These are phyloP conservation scores for Anolis sagrei DNA, from an alignment of 2,113 vertebrate species.

Conservation along the genomic window DNA sequence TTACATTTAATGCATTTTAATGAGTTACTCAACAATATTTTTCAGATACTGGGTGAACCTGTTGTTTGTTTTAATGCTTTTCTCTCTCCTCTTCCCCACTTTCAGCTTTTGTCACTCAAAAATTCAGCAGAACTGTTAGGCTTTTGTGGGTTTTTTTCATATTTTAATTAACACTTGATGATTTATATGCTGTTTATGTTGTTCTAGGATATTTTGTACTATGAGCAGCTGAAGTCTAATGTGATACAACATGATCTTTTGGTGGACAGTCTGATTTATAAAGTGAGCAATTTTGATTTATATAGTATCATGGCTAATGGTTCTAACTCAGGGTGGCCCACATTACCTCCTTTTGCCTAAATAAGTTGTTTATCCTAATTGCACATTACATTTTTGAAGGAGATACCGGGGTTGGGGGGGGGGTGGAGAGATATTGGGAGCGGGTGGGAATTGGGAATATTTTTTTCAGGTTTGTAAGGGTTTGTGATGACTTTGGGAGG, in stretches of 20 bases:
- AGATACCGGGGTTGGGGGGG: too few species aligned
- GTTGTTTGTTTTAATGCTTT: background rate
- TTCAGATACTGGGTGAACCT: background rate
- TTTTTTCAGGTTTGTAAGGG: too few species aligned
- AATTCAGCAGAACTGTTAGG: background rate
- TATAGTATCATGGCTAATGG: background rate
- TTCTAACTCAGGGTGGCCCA: too few species aligned
- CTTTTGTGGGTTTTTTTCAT: conserved; percentile 31
- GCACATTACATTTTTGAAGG: too few species aligned
- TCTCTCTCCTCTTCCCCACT: background rate
- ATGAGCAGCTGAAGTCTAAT: conserved; percentile 94
- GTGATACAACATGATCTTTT: conserved; percentile 95
- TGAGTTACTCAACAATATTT: background rate
- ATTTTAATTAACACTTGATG: conserved; percentile 22
- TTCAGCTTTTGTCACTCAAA: background rate
- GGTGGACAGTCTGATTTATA: conserved; percentile 97
- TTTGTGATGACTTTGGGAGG: too few species aligned
- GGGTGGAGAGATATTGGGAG: too few species aligned
- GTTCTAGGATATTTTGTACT: conserved; percentile 91
- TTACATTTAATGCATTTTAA: background rate
- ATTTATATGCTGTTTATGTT: conserved; percentile 49
- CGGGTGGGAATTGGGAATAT: too few species aligned
- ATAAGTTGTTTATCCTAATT: too few species aligned
- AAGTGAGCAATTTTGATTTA: conserved; percentile 80
- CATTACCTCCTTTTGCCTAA: too few species aligned